Percentiles rank a stretch among this genome's conserved stretches.
phyloP scores from a whole-genome alignment of 2,797 vertebrate genomes.

The Phylloscopus collybita region DNA sequence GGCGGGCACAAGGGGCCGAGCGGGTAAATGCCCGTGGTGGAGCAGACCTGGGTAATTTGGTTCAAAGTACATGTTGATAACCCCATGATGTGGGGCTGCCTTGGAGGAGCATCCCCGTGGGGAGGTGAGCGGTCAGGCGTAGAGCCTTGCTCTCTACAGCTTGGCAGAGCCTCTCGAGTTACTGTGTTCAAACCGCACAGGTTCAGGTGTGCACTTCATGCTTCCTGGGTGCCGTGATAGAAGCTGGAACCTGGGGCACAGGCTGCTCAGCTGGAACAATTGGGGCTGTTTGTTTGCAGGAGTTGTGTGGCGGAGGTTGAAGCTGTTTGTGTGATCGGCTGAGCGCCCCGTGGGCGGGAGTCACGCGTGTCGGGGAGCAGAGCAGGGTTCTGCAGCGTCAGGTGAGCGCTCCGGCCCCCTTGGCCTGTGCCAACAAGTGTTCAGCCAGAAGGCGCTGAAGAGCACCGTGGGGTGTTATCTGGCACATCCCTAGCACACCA shows the following conservation, averaged over 20 bases:
- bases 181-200: not conserved
- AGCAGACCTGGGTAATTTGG: accelerated
- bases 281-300: not conserved
- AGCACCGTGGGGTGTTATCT: not conserved
- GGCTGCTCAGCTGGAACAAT: not conserved
- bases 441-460: not conserved
- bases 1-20: accelerated
- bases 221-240: accelerated
- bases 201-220: accelerated
- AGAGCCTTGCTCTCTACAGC: accelerated
- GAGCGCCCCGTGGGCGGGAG: not conserved
- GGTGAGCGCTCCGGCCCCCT: accelerated
- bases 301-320: accelerated
- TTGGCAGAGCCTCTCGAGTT: accelerated
- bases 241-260: not conserved
- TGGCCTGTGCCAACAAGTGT: accelerated
- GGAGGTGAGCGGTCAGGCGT: accelerated
- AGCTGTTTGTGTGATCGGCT: not conserved
- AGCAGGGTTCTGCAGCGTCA: accelerated
- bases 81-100: accelerated
- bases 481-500: not conserved
- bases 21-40: accelerated
- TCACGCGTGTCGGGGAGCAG: accelerated
- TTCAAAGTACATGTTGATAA: accelerated
- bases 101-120: accelerated